phyloP scores from a whole-genome alignment of 2,797 vertebrate genomes.

The Betta splendens region DNA sequence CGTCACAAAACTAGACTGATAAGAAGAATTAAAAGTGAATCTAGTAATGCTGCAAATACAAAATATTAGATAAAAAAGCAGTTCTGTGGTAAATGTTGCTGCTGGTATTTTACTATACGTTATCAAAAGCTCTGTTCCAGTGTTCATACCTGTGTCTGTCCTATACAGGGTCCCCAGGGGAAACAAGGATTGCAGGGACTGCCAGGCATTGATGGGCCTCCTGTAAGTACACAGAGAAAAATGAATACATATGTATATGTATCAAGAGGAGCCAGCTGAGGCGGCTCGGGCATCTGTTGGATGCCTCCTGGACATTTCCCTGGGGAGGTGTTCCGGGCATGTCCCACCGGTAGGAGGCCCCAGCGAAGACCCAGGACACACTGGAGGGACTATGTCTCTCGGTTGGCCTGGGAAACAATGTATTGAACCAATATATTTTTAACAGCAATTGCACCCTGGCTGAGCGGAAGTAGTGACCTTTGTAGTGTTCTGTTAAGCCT shows the following conservation, averaged over 20 bases:
- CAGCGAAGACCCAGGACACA: too few species aligned
- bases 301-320: too few species aligned
- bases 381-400: too few species aligned
- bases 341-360: too few species aligned
- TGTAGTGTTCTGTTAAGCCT: slow-evolving; percentile 33
- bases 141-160: slow-evolving; percentile 41
- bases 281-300: too few species aligned
- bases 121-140: slow-evolving; percentile 10
- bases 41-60: slow-evolving; percentile 27
- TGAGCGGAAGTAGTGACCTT: slow-evolving; percentile 23
- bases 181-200: slow-evolving; percentile 87
- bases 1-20: slow-evolving; percentile 26
- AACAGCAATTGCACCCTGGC: too few species aligned
- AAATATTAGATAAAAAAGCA: slow-evolving; percentile 26
- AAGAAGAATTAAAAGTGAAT: slow-evolving; percentile 47
- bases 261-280: too few species aligned
- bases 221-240: slow-evolving; percentile 79
- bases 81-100: too few species aligned
- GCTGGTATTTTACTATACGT: slow-evolving; percentile 18
- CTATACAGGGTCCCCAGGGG: slow-evolving; percentile 86
- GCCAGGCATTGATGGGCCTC: slow-evolving; percentile 88
- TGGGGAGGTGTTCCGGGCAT: too few species aligned
- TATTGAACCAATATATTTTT: too few species aligned
- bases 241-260: too few species aligned
- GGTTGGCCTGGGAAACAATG: too few species aligned